Evolutionary conservation across 2,113 vertebrate genomes (phyloP), one percentile per base, ranked within the genome.

Genomic region (Tetraodon nigroviridis): DNA sequence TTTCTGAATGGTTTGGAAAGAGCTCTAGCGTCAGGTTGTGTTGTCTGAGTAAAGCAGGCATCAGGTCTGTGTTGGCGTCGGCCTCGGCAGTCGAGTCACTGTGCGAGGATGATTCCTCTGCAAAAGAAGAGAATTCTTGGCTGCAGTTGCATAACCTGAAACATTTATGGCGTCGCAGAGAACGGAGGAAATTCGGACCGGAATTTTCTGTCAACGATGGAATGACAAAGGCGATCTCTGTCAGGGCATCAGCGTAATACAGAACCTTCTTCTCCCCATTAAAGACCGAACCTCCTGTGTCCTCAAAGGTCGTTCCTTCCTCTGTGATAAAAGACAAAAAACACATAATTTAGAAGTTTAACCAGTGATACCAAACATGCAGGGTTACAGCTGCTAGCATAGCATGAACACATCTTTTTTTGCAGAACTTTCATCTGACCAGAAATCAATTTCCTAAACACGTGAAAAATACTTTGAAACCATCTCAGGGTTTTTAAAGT

Each of bases 151-250:
- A 44, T 62, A 5, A 21, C 18, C 37, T 18, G 19, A 13, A 45
- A 14, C n/a, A 27, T 55, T 5, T 15, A 18, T 20, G n/a, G 16
- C 1, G 49, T 24, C 2, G 48, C 2, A 18, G 40, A 29, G 18
- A 51, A 1, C 19, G 6, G 4, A 1, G 2, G 13, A 7, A 71
- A 50, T 32, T 71, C 94, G 92, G 85, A 97, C 95, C 90, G 40
- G 93, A 89, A 51, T 90, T 90, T 72, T 96, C 94, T 69, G 90
- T 86, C 6, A 91, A 81, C n/a, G 94, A 95, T 1, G 95, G 95
- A 76, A 98, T 93, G 56, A 97, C 94, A 60, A 97, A 97, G 70
- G 95, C 95, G 2, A 98, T 96, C 83, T 98, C 95, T 1, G 95
- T 97, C 77, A 97, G 89, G 59, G 94, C 95, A 77, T 98, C 95